phyloP scores from a whole-genome alignment of 2,797 vertebrate genomes.

The Melanotaenia parkinsoni region DNA sequence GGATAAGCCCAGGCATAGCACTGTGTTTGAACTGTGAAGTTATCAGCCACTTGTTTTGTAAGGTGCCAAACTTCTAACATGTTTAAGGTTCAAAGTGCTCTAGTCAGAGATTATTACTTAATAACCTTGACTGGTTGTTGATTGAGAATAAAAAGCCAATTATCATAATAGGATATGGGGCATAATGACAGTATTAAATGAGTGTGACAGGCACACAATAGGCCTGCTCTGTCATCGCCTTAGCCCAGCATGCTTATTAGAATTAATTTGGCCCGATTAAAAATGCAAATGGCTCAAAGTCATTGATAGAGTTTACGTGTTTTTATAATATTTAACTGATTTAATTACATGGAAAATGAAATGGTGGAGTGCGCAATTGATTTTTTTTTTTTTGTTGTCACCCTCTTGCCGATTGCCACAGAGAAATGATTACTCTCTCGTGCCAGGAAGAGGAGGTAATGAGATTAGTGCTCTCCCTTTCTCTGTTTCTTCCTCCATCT shows the following conservation, averaged over 20 bases:
- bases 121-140: slow-evolving; percentile 78
- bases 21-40: slow-evolving; percentile 27
- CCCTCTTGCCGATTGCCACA: slow-evolving; percentile 63
- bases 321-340: slow-evolving; percentile 83
- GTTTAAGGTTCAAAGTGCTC: slow-evolving; percentile 73
- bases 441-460: slow-evolving; percentile 77
- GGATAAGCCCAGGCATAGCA: slow-evolving; percentile 19
- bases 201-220: slow-evolving; percentile 82
- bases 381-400: slow-evolving; percentile 60
- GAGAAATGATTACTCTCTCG: slow-evolving; percentile 75
- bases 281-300: slow-evolving; percentile 84
- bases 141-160: slow-evolving; percentile 81
- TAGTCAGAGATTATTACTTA: slow-evolving; percentile 79
- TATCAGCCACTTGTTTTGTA: slow-evolving; percentile 28
- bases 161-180: slow-evolving; percentile 83
- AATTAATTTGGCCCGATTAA: slow-evolving; percentile 86
- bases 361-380: slow-evolving; percentile 69
- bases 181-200: slow-evolving; percentile 81
- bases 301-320: slow-evolving; percentile 83
- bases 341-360: slow-evolving; percentile 86
- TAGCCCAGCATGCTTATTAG: slow-evolving; percentile 80
- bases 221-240: slow-evolving; percentile 75
- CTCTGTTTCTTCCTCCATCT: slow-evolving; percentile 59
- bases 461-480: slow-evolving; percentile 72
- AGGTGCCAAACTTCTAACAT: slow-evolving; percentile 52